Evolutionary conservation across 2,888 invertebrate genomes (phyloP).

Genomic region (Celastrina argiolus): DNA sequence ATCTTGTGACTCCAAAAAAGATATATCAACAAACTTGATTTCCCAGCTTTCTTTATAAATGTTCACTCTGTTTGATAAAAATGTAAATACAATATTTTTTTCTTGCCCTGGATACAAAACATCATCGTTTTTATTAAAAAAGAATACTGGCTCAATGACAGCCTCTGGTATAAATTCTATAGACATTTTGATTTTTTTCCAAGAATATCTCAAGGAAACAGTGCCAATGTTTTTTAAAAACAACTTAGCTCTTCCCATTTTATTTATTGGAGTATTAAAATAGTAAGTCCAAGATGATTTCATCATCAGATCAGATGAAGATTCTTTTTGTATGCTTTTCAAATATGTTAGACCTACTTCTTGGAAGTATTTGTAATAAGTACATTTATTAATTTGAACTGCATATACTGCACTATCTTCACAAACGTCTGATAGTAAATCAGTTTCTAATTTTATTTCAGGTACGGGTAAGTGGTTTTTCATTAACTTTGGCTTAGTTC

Average conservation of each 20-base stretch:
- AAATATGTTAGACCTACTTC: slow-evolving; percentile 42
- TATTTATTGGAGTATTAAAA: slow-evolving; percentile 54
- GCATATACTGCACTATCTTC: slow-evolving; percentile 45
- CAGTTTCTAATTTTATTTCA: neutral
- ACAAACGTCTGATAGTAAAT: neutral
- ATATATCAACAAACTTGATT: slow-evolving; percentile 60
- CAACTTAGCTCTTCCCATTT: slow-evolving; percentile 55
- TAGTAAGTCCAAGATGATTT: slow-evolving; percentile 64
- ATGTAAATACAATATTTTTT: slow-evolving; percentile 65
- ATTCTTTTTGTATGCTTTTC: slow-evolving; percentile 40
- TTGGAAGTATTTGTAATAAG: slow-evolving; percentile 49
- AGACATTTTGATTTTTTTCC: slow-evolving; percentile 59
- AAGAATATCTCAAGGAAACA: slow-evolving; percentile 64
- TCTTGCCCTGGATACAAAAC: slow-evolving; percentile 71
- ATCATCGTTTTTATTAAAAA: slow-evolving; percentile 77
- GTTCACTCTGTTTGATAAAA: slow-evolving; percentile 56
- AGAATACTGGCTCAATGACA: slow-evolving; percentile 63
- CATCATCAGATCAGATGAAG: slow-evolving; percentile 47
- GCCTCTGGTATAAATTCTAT: slow-evolving; percentile 54
- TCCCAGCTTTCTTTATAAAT: slow-evolving; percentile 70
- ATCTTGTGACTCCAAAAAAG: slow-evolving; percentile 50
- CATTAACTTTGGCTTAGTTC: slow-evolving; percentile 49
- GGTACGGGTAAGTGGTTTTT: slow-evolving; percentile 37
- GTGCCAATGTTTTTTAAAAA: slow-evolving; percentile 73
- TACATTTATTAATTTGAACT: slow-evolving; percentile 57